phyloP scores from a whole-genome alignment of 2,113 vertebrate species.

The Haliaeetus leucogaster region DNA sequence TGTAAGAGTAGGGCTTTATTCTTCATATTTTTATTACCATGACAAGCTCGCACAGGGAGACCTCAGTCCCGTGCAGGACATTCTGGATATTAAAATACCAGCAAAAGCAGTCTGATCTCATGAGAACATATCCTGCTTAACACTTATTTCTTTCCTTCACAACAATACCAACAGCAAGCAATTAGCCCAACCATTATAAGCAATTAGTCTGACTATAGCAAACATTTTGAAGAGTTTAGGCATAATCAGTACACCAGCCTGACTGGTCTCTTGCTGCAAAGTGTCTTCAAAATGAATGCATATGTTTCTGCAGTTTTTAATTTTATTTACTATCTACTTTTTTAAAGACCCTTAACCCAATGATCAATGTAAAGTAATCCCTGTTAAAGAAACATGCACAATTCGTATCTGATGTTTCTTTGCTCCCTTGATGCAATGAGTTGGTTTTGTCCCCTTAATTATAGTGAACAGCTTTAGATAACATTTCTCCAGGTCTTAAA shows the following conservation, averaged over 20 bases:
- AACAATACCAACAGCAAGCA: not conserved
- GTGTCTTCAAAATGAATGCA: not conserved
- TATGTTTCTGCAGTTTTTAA: not conserved
- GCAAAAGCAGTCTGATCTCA: not conserved
- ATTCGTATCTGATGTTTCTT: not conserved
- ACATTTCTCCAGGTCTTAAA: not conserved
- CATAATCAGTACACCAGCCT: not conserved
- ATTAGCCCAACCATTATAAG: not conserved
- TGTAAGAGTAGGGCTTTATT: not conserved
- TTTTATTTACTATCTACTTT: not conserved
- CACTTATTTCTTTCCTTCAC: not conserved
- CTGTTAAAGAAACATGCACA: rapidly evolving
- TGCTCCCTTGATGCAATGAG: not conserved
- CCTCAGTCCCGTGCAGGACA: not conserved
- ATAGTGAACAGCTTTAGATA: not conserved
- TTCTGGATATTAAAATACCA: not conserved
- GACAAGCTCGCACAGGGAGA: not conserved
- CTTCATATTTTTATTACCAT: not conserved
- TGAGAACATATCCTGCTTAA: not conserved
- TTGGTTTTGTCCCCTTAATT: not conserved
- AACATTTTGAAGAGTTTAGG: not conserved
- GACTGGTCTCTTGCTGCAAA: not conserved
- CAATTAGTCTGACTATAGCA: not conserved
- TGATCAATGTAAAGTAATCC: not conserved
- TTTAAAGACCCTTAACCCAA: not conserved